A percentile compares a stretch with the other conserved stretches of the same genome.
These are phyloP conservation scores for Pomatostomus ruficeps DNA, from an alignment of 2,113 vertebrate species.

Conservation along the genomic window DNA sequence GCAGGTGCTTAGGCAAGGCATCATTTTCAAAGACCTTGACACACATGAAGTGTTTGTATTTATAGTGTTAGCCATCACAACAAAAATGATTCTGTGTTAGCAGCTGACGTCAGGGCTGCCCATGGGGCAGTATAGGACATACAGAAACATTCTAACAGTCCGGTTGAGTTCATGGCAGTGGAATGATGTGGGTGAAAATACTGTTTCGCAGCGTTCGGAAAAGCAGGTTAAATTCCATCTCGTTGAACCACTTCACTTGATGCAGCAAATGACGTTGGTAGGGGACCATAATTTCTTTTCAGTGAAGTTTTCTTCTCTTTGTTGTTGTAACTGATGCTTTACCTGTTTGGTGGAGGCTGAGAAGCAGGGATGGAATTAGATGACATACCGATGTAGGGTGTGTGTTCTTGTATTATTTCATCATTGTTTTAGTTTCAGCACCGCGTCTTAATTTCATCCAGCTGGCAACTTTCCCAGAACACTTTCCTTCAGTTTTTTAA, in stretches of 20 bases:
- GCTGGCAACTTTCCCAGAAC: constrained; percentile 51
- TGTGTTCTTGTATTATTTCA: constrained; percentile 58
- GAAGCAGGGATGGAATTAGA: constrained; percentile 32
- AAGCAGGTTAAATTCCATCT: constrained; percentile 58
- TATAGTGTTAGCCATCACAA: not conserved
- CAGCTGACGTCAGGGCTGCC: constrained; percentile 7
- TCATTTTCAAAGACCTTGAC: constrained; percentile 30
- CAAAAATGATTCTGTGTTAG: not conserved
- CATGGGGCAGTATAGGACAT: not conserved
- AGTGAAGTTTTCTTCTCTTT: constrained; percentile 16
- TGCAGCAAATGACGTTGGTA: not conserved
- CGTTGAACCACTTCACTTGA: not conserved
- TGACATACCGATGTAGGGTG: constrained; percentile 20
- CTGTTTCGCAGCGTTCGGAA: not conserved
- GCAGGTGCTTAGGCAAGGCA: not conserved
- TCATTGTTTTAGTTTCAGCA: constrained; percentile 30
- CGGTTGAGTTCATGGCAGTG: constrained; percentile 11
- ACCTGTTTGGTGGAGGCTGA: constrained; percentile 23
- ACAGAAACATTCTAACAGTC: constrained; percentile 32
- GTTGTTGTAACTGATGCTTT: constrained; percentile 33
- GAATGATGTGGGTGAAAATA: constrained; percentile 41
- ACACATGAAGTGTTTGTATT: constrained; percentile 21
- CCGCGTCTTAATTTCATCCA: constrained; percentile 22
- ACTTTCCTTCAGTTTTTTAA: constrained; percentile 42
- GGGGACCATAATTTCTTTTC: constrained; percentile 2